These are phyloP conservation scores for Zophobas atratus DNA, from an alignment of 1,140 invertebrate species.

Conservation along the genomic window DNA sequence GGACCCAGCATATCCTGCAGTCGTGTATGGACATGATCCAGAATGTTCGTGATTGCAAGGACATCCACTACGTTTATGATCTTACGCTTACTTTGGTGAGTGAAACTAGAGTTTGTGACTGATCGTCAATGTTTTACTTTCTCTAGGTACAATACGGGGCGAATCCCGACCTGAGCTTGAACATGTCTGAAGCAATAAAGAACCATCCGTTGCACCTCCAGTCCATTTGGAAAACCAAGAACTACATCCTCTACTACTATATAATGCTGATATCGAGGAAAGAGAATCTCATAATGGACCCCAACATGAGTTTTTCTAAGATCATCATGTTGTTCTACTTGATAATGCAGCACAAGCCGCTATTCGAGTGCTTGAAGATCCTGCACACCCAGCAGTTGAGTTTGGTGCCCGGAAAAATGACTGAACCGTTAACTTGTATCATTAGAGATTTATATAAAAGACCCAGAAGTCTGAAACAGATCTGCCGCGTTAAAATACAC, in stretches of 20 bases:
- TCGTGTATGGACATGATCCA: conserved; percentile 81
- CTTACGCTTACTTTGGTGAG: conserved; percentile 74
- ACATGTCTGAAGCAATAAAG: conserved; percentile 67
- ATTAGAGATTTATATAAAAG: conserved; percentile 75
- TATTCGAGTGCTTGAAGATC: conserved; percentile 76
- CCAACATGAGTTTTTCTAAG: conserved; percentile 74
- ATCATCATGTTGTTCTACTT: conserved; percentile 79
- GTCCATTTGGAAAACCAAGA: conserved; percentile 75
- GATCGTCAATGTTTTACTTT: not conserved
- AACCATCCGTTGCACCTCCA: conserved; percentile 69
- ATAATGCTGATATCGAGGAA: conserved; percentile 78
- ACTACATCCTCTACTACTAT: conserved; percentile 80
- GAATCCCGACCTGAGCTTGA: conserved; percentile 75
- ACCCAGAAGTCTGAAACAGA: conserved; percentile 78
- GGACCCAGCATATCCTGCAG: conserved; percentile 78
- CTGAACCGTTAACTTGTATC: conserved; percentile 74
- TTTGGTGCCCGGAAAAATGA: conserved; percentile 76
- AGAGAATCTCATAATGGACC: conserved; percentile 78
- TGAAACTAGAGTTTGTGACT: not conserved
- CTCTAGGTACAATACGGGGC: conserved; percentile 74
- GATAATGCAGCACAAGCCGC: conserved; percentile 77
- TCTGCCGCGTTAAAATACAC: conserved; percentile 78
- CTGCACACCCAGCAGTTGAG: conserved; percentile 78
- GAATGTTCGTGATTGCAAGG: conserved; percentile 76
- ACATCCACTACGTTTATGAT: conserved; percentile 80